A percentile compares a stretch with the other conserved stretches of the same genome.
Conservation (phyloP, 2,113 vertebrate genomes). For the Ammodytes marinus region DNA sequence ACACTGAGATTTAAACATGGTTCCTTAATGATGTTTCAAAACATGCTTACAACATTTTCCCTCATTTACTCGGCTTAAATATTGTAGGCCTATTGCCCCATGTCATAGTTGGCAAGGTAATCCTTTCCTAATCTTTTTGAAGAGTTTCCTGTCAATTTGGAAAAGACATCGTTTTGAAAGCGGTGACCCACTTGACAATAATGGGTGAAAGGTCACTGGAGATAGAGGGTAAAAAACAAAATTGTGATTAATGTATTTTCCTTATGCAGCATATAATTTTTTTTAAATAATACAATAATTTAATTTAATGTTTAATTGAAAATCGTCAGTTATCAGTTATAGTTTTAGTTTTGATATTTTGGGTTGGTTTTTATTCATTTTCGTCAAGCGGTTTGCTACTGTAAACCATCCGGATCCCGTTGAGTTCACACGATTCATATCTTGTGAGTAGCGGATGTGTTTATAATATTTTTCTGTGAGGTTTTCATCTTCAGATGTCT, state of each 20-base stretch:
- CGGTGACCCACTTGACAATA: not conserved
- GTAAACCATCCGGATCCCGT: not conserved
- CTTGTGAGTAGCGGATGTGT: not conserved
- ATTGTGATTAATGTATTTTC: not conserved
- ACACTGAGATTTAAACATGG: conserved; percentile 12
- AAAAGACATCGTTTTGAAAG: not conserved
- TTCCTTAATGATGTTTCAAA: conserved; percentile 44
- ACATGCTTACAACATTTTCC: not conserved
- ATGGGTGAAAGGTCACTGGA: not conserved
- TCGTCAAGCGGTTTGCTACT: not conserved
- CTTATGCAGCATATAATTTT: not conserved
- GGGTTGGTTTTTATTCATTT: too few relatives aligned
- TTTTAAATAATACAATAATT: not conserved
- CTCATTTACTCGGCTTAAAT: not conserved
- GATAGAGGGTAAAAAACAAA: not conserved
- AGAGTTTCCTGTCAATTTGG: conserved; percentile 3
- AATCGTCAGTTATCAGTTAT: too few relatives aligned
- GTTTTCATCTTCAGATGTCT: not conserved
- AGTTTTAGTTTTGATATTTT: too few relatives aligned
- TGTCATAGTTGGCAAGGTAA: not conserved
- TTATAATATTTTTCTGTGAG: too few relatives aligned
- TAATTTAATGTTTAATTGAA: too few relatives aligned
- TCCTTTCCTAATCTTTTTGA: not conserved
- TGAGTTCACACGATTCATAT: not conserved
- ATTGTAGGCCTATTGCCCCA: not conserved